phyloP scores from a whole-genome alignment of 1,140 invertebrate species.

The Drosophila pseudoobscura region DNA sequence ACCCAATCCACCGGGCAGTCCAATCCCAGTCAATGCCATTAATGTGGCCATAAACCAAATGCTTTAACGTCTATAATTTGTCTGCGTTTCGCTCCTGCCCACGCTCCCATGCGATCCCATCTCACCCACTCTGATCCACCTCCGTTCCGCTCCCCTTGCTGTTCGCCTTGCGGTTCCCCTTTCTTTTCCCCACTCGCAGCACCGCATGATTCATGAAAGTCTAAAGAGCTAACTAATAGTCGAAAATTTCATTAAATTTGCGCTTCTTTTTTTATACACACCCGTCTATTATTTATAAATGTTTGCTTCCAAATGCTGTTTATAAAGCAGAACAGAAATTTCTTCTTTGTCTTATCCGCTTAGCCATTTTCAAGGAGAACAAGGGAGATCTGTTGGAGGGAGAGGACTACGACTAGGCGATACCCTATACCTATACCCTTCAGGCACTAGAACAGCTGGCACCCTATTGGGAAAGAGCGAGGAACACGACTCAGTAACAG shows the following conservation, averaged over 20 bases:
- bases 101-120: slow-evolving; percentile 11
- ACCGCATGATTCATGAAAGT: slow-evolving; percentile 73
- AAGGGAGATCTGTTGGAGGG: not conserved
- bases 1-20: not conserved
- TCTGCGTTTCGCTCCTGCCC: slow-evolving; percentile 30
- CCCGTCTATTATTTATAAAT: slow-evolving; percentile 34
- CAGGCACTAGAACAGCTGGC: too few relatives aligned
- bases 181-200: not conserved
- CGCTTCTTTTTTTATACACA: slow-evolving; percentile 32
- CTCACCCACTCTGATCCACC: slow-evolving; percentile 3
- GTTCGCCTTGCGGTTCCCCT: not conserved
- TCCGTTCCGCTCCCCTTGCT: not conserved
- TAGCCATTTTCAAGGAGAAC: slow-evolving; percentile 29
- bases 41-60: slow-evolving; percentile 55
- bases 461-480: too few relatives aligned
- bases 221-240: slow-evolving; percentile 75
- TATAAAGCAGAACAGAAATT: slow-evolving; percentile 30
- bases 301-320: slow-evolving; percentile 7
- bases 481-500: too few relatives aligned
- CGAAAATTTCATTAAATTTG: slow-evolving; percentile 68
- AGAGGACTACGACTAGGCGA: not conserved
- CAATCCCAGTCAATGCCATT: slow-evolving; percentile 44
- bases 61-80: slow-evolving; percentile 50
- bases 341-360: slow-evolving; percentile 18
- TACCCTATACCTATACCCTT: slow-evolving; percentile 12